Evolutionary conservation across 30 jellyfish, hydroid and myxozoan genomes (phyloP).

Genomic region (Sanderia malayensis): DNA sequence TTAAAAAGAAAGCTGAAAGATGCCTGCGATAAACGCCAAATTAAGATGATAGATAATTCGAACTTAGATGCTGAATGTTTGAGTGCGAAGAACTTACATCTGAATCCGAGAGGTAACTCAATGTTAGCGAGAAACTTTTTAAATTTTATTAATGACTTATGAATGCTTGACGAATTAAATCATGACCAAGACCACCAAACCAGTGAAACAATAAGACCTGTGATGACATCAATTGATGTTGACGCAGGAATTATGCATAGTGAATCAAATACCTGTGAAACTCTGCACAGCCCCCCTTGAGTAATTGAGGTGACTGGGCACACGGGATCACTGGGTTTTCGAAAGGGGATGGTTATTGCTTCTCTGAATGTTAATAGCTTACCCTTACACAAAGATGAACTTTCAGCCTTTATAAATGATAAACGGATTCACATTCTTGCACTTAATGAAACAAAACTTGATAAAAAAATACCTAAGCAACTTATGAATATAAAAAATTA

Average conservation of each 20-base stretch:
- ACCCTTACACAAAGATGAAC: constrained; percentile 2
- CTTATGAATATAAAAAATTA: constrained; percentile 16
- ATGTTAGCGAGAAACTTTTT: not conserved
- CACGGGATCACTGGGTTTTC: constrained; percentile 30
- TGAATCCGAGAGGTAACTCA: not conserved
- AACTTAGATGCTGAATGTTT: constrained; percentile 44
- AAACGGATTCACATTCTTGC: constrained; percentile 51
- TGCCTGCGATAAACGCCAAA: constrained; percentile 16
- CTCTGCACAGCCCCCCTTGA: constrained; percentile 19
- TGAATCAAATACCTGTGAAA: constrained; percentile 28
- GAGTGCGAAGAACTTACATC: constrained; percentile 29
- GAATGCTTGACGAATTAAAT: not conserved
- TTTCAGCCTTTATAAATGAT: constrained; percentile 22
- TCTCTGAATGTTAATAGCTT: constrained; percentile 18
- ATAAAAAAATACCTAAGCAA: constrained; percentile 31
- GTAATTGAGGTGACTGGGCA: constrained; percentile 10
- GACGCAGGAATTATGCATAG: not conserved
- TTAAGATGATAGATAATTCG: constrained; percentile 27
- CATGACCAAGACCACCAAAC: constrained; percentile 3
- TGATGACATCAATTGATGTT: not conserved
- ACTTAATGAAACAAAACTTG: constrained; percentile 49
- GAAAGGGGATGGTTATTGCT: constrained; percentile 28
- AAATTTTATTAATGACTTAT: not conserved
- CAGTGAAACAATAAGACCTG: constrained; percentile 2
- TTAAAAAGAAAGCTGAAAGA: constrained; percentile 24